Base-by-base conservation (phyloP, 2,113 vertebrate genomes). In the Misgurnus anguillicaudatus region DNA sequence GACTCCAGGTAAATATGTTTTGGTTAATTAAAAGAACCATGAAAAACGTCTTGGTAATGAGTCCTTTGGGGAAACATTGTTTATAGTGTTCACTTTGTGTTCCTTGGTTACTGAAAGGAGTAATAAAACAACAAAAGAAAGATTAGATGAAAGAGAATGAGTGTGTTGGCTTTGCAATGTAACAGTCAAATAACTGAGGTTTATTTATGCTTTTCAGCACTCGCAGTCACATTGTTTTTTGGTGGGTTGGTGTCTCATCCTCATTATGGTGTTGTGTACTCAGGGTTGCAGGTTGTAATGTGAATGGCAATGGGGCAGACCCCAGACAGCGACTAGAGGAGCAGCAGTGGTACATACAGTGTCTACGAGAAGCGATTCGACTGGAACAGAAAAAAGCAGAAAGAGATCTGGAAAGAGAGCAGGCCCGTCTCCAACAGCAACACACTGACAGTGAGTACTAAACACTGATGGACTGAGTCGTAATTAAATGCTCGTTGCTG, bases 291-390 rank as follows among this genome's bases (percentile, higher is more conserved):
- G 82, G 83, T 79, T 78, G 83, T 87, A 74, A 83, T 69, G 82
- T 82, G 39, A 79, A 60, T 8, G 5, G 21, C 8, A 87, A 88
- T 86, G 90, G 85, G 86, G 80, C 84, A 68, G 87, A 85, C 79
- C 91, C 86, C 85, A 92, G 62, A 86, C 89, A 87, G 85, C 82
- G 75, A 2, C 78, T 93, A 74, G 88, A 90, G 82, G 88, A 84
- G 77, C 95, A 94, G 87, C 93, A 94, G 86, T 77, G 85, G 47
- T 94, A 88, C 0, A 88, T 95, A 81, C 92, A 96, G 80, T 88
- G 90, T 83, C 88, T 96, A 84, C 91, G 92, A 51, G 92, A 93
- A 72, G 94, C 94, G 84, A 96, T 97, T 72, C 88, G 92, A 80
- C 85, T 80, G 71, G 95, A 94, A 81, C 94, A 95, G 83, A 91